Evolutionary conservation across 2,888 invertebrate species (phyloP).

Genomic region (Leucania comma): DNA sequence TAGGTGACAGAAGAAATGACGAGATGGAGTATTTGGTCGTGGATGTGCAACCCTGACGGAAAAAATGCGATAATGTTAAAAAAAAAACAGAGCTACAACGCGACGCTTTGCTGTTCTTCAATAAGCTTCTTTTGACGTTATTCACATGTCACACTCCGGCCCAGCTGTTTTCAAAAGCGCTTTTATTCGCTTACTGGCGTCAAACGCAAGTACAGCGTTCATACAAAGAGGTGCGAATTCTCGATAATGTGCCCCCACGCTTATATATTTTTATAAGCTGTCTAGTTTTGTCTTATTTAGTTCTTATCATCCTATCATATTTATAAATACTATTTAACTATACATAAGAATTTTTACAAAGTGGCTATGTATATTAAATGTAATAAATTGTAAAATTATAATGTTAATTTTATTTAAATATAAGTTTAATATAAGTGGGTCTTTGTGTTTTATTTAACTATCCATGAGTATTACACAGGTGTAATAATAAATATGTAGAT

Average conservation of each 20-base stretch:
- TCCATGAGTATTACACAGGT: background rate
- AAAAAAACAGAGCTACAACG: constrained; percentile 3
- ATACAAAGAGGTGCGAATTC: constrained; percentile 19
- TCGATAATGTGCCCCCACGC: constrained; percentile 71
- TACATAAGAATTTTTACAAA: constrained; percentile 82
- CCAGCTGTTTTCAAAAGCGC: constrained; percentile 19
- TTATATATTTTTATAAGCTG: constrained; percentile 81
- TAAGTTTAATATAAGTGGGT: constrained; percentile 86
- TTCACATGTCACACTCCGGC: background rate
- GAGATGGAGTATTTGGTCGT: no score
- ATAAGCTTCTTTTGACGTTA: constrained; percentile 31
- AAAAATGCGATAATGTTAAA: no score
- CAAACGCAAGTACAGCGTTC: constrained; percentile 57
- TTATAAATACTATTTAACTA: constrained; percentile 70
- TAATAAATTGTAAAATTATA: constrained; percentile 83
- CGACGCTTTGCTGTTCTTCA: constrained; percentile 22
- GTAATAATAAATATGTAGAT: background rate
- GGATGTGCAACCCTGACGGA: no score
- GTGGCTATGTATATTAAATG: constrained; percentile 86
- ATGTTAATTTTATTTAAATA: constrained; percentile 84
- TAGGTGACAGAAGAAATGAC: no score
- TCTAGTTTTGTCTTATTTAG: constrained; percentile 72
- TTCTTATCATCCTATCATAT: constrained; percentile 68
- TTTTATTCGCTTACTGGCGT: constrained; percentile 52
- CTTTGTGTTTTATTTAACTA: constrained; percentile 73